A percentile compares a stretch with the other conserved stretches of the same genome.
Conservation (phyloP, 1,140 invertebrate species). For the Habropoda laboriosa region DNA sequence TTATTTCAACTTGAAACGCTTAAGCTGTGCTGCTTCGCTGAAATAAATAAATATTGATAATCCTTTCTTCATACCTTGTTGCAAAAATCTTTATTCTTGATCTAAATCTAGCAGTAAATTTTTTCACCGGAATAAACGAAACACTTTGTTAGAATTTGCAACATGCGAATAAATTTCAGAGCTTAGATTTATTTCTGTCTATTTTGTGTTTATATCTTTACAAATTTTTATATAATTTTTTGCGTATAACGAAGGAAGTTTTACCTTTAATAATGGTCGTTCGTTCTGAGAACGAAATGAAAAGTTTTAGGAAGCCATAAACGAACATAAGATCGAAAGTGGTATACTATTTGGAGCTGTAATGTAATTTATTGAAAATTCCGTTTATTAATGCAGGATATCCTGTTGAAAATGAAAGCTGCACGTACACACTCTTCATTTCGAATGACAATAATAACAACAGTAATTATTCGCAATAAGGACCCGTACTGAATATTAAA, state of each 20-base stretch:
- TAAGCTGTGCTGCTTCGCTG: too few species aligned
- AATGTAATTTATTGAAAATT: background rate
- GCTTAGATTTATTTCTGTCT: too few species aligned
- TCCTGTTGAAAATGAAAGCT: conserved; percentile 42
- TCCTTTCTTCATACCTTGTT: too few species aligned
- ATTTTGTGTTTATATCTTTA: too few species aligned
- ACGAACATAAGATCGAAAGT: background rate
- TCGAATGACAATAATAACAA: conserved; percentile 3
- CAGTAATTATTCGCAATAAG: conserved; percentile 18
- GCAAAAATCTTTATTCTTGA: too few species aligned
- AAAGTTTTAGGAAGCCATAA: background rate
- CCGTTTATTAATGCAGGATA: conserved; percentile 8
- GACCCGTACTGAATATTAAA: conserved; percentile 16
- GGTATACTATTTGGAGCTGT: background rate
- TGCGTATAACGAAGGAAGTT: too few species aligned
- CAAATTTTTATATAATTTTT: too few species aligned
- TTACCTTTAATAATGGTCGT: background rate
- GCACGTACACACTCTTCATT: background rate
- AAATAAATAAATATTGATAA: too few species aligned
- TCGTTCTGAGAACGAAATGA: background rate
- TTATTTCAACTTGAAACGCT: background rate
- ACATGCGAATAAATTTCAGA: too few species aligned
- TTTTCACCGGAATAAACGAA: too few species aligned
- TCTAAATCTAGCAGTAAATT: too few species aligned
- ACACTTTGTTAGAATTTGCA: too few species aligned